Conservation (phyloP, 2,797 vertebrate species). For the Sebastes aleutianus region DNA sequence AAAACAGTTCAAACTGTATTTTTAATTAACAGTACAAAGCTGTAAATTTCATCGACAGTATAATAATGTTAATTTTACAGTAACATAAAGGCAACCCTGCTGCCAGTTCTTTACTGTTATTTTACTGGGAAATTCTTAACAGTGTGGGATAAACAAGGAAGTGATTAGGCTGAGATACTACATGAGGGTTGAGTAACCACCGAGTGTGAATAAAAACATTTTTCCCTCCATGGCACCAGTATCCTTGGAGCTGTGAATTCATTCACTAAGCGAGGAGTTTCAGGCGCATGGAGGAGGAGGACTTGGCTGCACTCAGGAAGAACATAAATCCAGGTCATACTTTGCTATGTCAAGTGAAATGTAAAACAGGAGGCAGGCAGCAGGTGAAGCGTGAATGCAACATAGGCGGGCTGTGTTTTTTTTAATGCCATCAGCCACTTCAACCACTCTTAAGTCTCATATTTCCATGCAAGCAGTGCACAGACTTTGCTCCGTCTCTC, state of each 20-base stretch:
- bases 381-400: conserved; percentile 50
- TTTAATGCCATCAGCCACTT: neutral
- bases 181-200: neutral
- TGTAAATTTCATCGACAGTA: too few species aligned
- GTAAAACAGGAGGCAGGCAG: conserved; percentile 47
- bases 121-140: too few species aligned
- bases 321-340: conserved; percentile 18
- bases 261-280: neutral
- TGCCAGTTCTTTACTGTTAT: too few species aligned
- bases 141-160: neutral
- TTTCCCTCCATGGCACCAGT: conserved; percentile 36
- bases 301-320: neutral
- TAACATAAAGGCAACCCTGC: too few species aligned
- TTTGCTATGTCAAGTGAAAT: conserved; percentile 42
- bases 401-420: neutral
- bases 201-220: conserved; percentile 35
- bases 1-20: too few species aligned
- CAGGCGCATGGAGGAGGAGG: conserved; percentile 2
- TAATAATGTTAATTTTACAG: too few species aligned
- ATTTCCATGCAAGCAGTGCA: neutral
- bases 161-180: neutral
- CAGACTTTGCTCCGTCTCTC: neutral
- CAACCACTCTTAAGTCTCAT: neutral
- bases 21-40: too few species aligned
- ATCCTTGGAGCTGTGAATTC: conserved; percentile 47